Evolutionary conservation across 2,113 vertebrate genomes (phyloP), one percentile per base, ranked within the genome.

Genomic region (Eolophus roseicapilla): DNA sequence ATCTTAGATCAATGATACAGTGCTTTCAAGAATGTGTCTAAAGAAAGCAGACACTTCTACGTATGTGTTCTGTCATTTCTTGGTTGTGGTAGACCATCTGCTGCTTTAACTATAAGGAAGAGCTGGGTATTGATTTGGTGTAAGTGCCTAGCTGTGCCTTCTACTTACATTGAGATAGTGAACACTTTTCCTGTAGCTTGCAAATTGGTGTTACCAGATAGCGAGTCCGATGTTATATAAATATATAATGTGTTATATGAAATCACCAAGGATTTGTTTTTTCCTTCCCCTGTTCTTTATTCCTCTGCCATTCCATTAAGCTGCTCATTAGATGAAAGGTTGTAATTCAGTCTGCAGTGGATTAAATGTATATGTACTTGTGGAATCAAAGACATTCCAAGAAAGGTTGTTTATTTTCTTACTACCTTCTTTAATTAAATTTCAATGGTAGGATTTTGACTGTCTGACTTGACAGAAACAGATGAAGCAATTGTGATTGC

Each of bases 21-120:
- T 82, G 84, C 85, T 75, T 96, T 97, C 94, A 97, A 90, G 88
- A 95, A 91, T 86, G 86, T 88, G 73, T 96, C 94, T 92, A 86
- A 93, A 87, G 90, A 90, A 90, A 83, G 47, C 73, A 96, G 90
- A 73, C n/a, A 33, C 63, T 94, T 95, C 78, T 81, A 24, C 27
- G 18, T 82, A 52, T 6, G 13, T 82, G 82, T 92, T 92, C 71
- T 90, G 87, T 64, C 70, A 47, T 87, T 94, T 90, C 80, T 94
- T 73, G 82, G 15, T 89, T 79, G 68, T 96, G 76, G 63, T 65
- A 27, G 73, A 71, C 33, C 76, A 47, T 87, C 70, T 96, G 87
- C 93, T 90, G 70, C 64, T 86, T 88, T 39, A 92, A 70, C 73
- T 95, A 33, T 62, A 60, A 43, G 47, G 53, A 92, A 93, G 70